These are phyloP conservation scores for Noctua janthina DNA, from an alignment of 2,888 invertebrate species.

Conservation along the genomic window DNA sequence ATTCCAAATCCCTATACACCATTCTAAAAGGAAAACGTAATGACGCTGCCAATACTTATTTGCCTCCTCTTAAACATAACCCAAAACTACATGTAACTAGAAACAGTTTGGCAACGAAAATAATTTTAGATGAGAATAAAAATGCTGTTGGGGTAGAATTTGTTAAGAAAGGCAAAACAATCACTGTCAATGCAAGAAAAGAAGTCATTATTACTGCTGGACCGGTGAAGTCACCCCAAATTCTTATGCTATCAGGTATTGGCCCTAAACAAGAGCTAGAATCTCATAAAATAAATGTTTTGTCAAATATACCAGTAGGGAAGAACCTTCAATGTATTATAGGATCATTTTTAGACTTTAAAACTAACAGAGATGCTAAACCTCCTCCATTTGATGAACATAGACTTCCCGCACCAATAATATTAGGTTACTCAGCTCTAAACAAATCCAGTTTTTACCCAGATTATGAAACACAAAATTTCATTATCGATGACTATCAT, in stretches of 20 bases:
- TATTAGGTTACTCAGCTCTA: conserved; percentile 34
- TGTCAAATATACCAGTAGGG: conserved; percentile 75
- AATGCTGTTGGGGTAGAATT: conserved; percentile 64
- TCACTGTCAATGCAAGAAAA: conserved; percentile 66
- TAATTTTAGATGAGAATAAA: conserved; percentile 64
- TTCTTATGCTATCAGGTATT: conserved; percentile 78
- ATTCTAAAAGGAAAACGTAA: conserved; percentile 81
- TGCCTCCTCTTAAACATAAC: conserved; percentile 62
- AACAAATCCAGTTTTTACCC: neutral
- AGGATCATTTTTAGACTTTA: conserved; percentile 26
- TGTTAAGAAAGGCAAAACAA: conserved; percentile 26
- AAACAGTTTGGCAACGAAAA: conserved; percentile 62
- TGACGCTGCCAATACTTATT: conserved; percentile 71
- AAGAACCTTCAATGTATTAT: conserved; percentile 77
- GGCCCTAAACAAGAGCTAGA: conserved; percentile 74
- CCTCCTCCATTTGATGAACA: conserved; percentile 33
- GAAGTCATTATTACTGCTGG: conserved; percentile 77
- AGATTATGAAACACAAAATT: conserved; percentile 26
- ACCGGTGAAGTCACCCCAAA: conserved; percentile 72
- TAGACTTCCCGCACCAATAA: conserved; percentile 23
- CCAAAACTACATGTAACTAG: conserved; percentile 89
- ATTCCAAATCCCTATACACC: conserved; percentile 81
- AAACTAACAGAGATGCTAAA: conserved; percentile 28
- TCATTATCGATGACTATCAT: neutral
- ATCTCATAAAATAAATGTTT: conserved; percentile 67